phyloP scores from a whole-genome alignment of 1,140 invertebrate species.

The Carposina sasakii region DNA sequence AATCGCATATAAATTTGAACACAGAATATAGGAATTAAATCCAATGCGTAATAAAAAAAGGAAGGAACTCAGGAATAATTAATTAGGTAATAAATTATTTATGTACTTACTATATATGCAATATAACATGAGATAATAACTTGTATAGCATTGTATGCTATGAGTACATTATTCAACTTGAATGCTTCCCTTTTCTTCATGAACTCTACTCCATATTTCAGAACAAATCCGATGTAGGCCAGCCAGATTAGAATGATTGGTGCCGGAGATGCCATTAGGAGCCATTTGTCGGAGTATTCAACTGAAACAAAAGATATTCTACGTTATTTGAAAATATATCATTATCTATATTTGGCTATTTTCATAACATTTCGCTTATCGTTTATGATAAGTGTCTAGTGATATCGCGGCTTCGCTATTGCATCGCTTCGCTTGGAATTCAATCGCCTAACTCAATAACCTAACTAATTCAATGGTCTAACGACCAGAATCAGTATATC shows the following conservation, averaged over 20 bases:
- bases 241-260: conserved; percentile 72
- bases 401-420: too few relatives aligned
- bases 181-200: conserved; percentile 77
- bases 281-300: conserved; percentile 49
- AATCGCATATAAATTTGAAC: background rate
- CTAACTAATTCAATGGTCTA: too few relatives aligned
- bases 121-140: conserved; percentile 11
- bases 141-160: conserved; percentile 34
- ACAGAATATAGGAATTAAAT: background rate
- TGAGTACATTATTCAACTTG: conserved; percentile 72
- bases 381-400: too few relatives aligned
- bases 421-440: too few relatives aligned
- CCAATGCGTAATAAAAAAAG: background rate
- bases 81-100: background rate
- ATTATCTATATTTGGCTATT: too few relatives aligned
- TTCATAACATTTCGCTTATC: too few relatives aligned
- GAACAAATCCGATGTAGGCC: conserved; percentile 74
- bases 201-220: conserved; percentile 73
- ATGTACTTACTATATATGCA: conserved; percentile 8
- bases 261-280: conserved; percentile 75
- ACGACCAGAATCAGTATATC: too few relatives aligned
- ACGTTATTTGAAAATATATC: conserved; percentile 75
- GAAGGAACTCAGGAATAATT: background rate
- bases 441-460: too few relatives aligned
- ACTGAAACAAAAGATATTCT: background rate